Percentiles rank a stretch among this genome's conserved stretches.
Conservation (phyloP, 2,797 vertebrate species). For the Alauda arvensis region DNA sequence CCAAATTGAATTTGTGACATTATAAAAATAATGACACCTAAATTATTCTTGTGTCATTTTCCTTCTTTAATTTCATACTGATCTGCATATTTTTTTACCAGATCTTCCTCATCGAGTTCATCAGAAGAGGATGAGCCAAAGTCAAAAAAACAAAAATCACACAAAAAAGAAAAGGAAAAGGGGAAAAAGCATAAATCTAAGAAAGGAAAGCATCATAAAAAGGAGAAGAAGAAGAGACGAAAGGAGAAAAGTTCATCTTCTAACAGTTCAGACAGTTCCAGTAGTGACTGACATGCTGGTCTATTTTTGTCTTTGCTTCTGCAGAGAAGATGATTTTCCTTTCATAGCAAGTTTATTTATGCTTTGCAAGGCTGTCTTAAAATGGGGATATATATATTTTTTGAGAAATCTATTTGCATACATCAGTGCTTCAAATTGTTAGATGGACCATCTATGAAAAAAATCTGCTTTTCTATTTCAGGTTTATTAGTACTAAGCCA, state of each 20-base stretch:
- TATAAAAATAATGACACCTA: neutral
- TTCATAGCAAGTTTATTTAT: slow-evolving; percentile 61
- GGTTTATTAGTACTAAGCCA: neutral
- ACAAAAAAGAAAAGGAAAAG: slow-evolving; percentile 81
- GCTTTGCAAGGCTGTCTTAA: neutral
- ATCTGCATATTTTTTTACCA: slow-evolving; percentile 31
- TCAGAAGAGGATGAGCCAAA: slow-evolving; percentile 73
- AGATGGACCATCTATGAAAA: neutral
- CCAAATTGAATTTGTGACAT: neutral
- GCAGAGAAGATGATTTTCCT: neutral
- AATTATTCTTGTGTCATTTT: neutral
- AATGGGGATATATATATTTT: neutral
- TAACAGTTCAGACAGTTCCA: slow-evolving; percentile 68
- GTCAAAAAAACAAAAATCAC: slow-evolving; percentile 80
- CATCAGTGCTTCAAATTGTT: neutral
- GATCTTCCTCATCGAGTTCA: slow-evolving; percentile 77
- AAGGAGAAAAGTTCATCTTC: slow-evolving; percentile 69
- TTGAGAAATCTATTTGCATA: slow-evolving; percentile 11
- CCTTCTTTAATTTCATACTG: neutral
- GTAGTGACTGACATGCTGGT: slow-evolving; percentile 67
- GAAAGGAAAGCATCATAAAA: slow-evolving; percentile 77
- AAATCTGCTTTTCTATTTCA: neutral
- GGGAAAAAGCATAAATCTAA: slow-evolving; percentile 78
- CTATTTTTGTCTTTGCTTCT: neutral
- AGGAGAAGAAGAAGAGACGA: slow-evolving; percentile 77